Conservation (phyloP, 2,888 invertebrate species). For the Acanthoscelides obtectus region DNA sequence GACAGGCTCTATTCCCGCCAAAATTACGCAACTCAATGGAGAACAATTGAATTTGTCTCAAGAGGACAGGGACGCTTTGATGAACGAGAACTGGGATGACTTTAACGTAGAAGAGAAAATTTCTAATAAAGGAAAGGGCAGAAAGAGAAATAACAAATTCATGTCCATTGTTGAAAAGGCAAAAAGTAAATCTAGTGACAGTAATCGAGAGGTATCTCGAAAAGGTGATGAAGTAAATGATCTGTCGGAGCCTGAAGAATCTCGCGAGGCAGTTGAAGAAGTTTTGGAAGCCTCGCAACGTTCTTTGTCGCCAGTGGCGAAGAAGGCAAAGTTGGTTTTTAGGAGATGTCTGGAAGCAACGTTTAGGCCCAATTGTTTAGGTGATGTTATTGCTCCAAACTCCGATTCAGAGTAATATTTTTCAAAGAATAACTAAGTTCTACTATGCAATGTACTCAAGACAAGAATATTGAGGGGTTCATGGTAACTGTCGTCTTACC, state of each 20-base stretch:
- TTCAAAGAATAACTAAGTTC: background rate
- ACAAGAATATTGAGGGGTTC: too few species aligned
- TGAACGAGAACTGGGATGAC: conserved; percentile 35
- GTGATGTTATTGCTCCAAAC: conserved; percentile 18
- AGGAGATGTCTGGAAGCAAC: conserved; percentile 70
- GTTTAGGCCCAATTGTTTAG: conserved; percentile 16
- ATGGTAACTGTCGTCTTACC: too few species aligned
- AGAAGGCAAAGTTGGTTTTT: conserved; percentile 61
- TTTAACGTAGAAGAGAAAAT: conserved; percentile 22
- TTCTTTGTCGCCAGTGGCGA: conserved; percentile 52
- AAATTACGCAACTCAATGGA: conserved; percentile 37
- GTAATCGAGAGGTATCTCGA: conserved; percentile 5
- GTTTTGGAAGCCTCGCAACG: conserved; percentile 49
- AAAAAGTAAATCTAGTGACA: background rate
- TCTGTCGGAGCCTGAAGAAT: background rate
- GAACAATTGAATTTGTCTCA: conserved; percentile 25
- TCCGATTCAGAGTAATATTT: conserved; percentile 46
- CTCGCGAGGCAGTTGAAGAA: conserved; percentile 14
- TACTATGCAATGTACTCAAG: too few species aligned
- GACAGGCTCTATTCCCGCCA: conserved; percentile 34
- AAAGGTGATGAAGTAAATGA: conserved; percentile 1
- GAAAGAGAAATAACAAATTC: conserved; percentile 16
- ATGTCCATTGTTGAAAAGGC: conserved; percentile 12
- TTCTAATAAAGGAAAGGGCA: conserved; percentile 8
- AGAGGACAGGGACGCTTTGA: conserved; percentile 32